Percentiles rank a stretch among this genome's conserved stretches.
Conservation (phyloP, 1,140 invertebrate species). For the Ostrea edulis region DNA sequence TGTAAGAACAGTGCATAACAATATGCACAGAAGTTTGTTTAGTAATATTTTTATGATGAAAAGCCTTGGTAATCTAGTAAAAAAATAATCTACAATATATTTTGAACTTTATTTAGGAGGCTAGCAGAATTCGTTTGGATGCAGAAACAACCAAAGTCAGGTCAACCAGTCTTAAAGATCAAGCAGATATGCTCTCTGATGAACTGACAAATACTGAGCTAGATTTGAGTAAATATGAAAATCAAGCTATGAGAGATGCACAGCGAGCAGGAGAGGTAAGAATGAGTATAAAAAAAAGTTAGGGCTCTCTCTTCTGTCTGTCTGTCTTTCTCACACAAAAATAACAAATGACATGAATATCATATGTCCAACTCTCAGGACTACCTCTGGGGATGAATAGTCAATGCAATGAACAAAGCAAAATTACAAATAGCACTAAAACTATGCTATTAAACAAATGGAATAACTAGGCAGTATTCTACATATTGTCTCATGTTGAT, state of each 20-base stretch:
- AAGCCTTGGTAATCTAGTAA: too few relatives aligned
- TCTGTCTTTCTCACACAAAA: neutral
- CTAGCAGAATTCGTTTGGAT: constrained; percentile 87
- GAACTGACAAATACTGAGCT: constrained; percentile 87
- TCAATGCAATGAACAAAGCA: too few relatives aligned
- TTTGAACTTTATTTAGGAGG: constrained; percentile 81
- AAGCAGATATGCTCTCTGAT: constrained; percentile 87
- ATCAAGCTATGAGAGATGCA: constrained; percentile 87
- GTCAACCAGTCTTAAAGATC: constrained; percentile 87
- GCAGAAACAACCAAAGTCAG: constrained; percentile 88
- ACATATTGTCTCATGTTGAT: too few relatives aligned
- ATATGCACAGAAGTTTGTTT: neutral
- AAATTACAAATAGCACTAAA: too few relatives aligned
- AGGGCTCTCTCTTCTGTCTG: neutral
- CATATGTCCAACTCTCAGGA: too few relatives aligned
- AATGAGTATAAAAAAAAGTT: too few relatives aligned
- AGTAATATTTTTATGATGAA: too few relatives aligned
- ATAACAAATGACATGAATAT: too few relatives aligned
- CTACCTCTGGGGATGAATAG: too few relatives aligned
- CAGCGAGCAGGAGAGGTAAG: constrained; percentile 75
- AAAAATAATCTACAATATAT: too few relatives aligned
- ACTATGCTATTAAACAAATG: too few relatives aligned
- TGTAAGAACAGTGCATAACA: constrained; percentile 81
- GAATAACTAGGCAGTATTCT: too few relatives aligned
- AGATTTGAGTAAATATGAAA: constrained; percentile 86